Conservation (phyloP, 1,140 invertebrate genomes). For the Galleria mellonella region DNA sequence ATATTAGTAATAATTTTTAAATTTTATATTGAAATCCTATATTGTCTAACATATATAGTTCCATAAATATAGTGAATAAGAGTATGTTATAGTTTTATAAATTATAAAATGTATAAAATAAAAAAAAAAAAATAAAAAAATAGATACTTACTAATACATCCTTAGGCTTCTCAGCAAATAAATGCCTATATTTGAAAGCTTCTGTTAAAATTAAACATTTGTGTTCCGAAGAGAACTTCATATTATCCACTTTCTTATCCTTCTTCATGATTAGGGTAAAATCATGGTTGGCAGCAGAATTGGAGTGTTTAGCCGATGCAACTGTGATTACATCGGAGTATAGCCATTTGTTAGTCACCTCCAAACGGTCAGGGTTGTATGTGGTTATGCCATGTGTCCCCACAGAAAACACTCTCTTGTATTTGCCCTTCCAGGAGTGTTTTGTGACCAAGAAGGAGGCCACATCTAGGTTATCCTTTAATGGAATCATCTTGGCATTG, state of each 20-base stretch:
- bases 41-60: no score
- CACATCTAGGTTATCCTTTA: slow-evolving; percentile 93
- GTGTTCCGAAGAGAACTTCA: slow-evolving; percentile 98
- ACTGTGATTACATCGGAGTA: slow-evolving; percentile 89
- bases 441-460: slow-evolving; percentile 97
- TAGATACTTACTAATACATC: slow-evolving; percentile 79
- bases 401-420: slow-evolving; percentile 98
- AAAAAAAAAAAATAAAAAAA: no score
- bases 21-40: no score
- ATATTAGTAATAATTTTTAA: no score
- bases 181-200: slow-evolving; percentile 86
- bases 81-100: no score
- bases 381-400: slow-evolving; percentile 97
- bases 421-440: slow-evolving; percentile 98
- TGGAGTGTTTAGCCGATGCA: slow-evolving; percentile 77
- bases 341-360: slow-evolving; percentile 95
- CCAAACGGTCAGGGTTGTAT: slow-evolving; percentile 94
- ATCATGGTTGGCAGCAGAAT: slow-evolving; percentile 76
- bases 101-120: no score
- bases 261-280: slow-evolving; percentile 93
- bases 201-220: slow-evolving; percentile 94
- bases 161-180: slow-evolving; percentile 87
- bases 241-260: slow-evolving; percentile 93
- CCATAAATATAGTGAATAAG: no score
- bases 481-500: slow-evolving; percentile 84